phyloP scores from a whole-genome alignment of 2,888 invertebrate species.

The Venustoraphidia nigricollis region DNA sequence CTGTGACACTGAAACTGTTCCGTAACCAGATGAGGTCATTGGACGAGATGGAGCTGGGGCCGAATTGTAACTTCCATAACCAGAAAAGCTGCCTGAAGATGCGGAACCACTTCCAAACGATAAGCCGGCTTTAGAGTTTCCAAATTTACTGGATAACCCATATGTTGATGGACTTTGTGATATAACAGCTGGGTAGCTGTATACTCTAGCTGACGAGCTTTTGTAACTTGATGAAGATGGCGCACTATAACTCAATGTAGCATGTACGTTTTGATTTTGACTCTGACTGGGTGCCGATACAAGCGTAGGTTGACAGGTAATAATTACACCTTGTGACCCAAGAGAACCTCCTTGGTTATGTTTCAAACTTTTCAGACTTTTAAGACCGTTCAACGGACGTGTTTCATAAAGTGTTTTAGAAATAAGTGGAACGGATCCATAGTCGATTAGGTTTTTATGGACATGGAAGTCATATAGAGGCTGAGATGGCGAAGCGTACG shows the following conservation, averaged over 20 bases:
- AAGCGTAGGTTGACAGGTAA: conserved; percentile 1
- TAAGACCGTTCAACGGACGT: not conserved
- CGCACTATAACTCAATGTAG: conserved; percentile 6
- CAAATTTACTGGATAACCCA: no score
- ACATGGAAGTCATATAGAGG: not conserved
- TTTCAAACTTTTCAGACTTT: not conserved
- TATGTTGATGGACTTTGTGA: no score
- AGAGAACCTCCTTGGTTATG: not conserved
- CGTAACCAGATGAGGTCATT: not conserved
- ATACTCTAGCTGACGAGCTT: not conserved
- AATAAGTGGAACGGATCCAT: not conserved
- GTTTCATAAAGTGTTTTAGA: conserved; percentile 1
- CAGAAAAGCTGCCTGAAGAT: no score
- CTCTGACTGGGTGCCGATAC: not conserved
- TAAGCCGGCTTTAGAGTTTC: no score
- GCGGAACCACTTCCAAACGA: no score
- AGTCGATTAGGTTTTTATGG: not conserved
- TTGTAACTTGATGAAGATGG: conserved; percentile 1
- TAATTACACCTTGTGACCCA: not conserved
- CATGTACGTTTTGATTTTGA: conserved; percentile 1
- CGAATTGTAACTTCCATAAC: not conserved
- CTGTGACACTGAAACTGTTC: no score
- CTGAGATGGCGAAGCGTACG: not conserved
- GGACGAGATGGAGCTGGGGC: not conserved
- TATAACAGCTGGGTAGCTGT: conserved; percentile 1